Conservation (phyloP, 1,140 invertebrate species). For the Gryllus bimaculatus region DNA sequence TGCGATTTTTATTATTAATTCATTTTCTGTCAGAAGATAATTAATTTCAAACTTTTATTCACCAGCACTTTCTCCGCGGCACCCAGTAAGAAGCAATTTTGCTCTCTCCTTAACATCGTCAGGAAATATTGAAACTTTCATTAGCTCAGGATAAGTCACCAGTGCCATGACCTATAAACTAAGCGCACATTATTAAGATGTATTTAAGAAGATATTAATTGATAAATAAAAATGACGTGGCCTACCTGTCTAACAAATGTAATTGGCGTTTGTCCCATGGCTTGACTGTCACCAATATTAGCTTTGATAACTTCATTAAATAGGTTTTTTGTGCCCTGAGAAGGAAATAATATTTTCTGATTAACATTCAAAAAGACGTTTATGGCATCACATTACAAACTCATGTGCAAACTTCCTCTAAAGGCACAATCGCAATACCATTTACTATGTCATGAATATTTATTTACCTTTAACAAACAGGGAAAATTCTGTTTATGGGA, state of each 20-base stretch:
- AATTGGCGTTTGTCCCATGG: conserved; percentile 90
- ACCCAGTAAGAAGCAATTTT: conserved; percentile 59
- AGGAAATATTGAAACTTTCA: conserved; percentile 66
- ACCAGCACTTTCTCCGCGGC: conserved; percentile 72
- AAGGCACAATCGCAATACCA: no score
- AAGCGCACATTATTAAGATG: no score
- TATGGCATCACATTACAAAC: no score
- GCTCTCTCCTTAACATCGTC: conserved; percentile 79
- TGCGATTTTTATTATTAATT: no score
- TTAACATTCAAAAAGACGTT: no score
- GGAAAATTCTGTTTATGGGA: no score
- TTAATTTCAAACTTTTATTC: conserved; percentile 13
- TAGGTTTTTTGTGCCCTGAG: conserved; percentile 72
- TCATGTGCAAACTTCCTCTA: no score
- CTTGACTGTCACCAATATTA: conserved; percentile 98
- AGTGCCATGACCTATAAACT: conserved; percentile 60
- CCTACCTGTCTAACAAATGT: conserved; percentile 44
- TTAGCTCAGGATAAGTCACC: conserved; percentile 62
- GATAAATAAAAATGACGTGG: background rate
- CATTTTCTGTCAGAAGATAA: no score
- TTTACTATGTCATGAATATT: no score
- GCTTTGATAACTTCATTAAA: conserved; percentile 92
- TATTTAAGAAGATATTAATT: no score
- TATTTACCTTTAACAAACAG: no score
- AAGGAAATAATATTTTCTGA: background rate